Base-by-base conservation (phyloP, 2,113 vertebrate species). In the Dipodomys merriami region DNA sequence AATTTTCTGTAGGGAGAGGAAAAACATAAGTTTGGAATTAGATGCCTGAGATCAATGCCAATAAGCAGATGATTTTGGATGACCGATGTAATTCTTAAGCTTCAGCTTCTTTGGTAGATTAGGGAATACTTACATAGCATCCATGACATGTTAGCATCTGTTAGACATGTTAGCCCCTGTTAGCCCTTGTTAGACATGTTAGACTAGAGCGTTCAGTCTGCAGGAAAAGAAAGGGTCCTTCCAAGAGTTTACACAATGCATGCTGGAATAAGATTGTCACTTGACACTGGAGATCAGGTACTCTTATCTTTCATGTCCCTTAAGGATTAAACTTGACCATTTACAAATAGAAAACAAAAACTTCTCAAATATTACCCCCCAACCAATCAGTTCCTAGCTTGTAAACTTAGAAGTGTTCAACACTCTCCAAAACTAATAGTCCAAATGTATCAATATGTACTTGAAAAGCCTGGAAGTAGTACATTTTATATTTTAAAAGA, bases 341-440 rank as follows among this genome's bases (percentile, higher is more conserved):
- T 86, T 88, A 10, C 35, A 82, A 67, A 33, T 19, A 81, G 46
- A 84, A 1, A 6, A 46, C 64, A 88, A 67, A 16, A 57, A 57
- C 12, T 4, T 16, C n/a, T 92, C 78, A 86, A 46, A 86, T 89
- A 78, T 13, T 35, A 73, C 15, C 27, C 30, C 16, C 35, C 86
- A 53, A 86, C 74, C 30, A 74, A 74, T 84, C 18, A 86, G 39
- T 87, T 64, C n/a, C 86, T 35, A 90, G 22, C 49, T 78, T 94
- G 30, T 3, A 88, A 60, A 88, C 67, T 60, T 65, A 73, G 65
- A 93, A 33, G 15, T 62, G 68, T 86, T 73, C 46, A 91, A 92
- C n/a, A 72, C 62, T 13, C 57, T 69, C 93, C 9, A 73, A 83
- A 82, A 83, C 64, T 0, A 19, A 57, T 49, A 33, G 7, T 88